Evolutionary conservation across 2,113 vertebrate genomes (phyloP), one percentile per base, ranked within the genome.

Genomic region (Heloderma charlesbogerti): DNA sequence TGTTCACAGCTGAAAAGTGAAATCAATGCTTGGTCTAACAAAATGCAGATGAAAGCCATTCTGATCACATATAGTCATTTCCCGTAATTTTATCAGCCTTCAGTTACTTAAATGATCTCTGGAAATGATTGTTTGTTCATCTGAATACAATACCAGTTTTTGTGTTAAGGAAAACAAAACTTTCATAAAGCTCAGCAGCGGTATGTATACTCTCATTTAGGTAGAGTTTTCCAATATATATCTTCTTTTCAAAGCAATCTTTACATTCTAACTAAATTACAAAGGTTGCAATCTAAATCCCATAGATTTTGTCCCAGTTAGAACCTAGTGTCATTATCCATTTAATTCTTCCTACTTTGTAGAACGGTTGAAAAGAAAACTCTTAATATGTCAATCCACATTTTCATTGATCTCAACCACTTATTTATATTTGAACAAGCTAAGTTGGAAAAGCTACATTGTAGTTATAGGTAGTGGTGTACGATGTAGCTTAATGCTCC

Each of bases 31-130:
- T 92, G 94, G 91, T 95, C 92, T 97, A 97, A 97, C 96, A 96
- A 97, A 98, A 97, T 95, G 95, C 97, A 97, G 97, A 98, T 98
- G 97, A 98, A 98, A 98, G 97, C 95, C 94, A 96, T 96, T 96
- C 95, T 97, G 96, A 96, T 96, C 96, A 94, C 95, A 97, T 96
- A 95, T 93, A 98, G 97, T 98, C 97, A 96, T 97, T 97, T 96
- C 96, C 96, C 91, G 94, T 98, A 98, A 98, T 98, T 96, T 94
- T 97, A 97, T 97, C 98, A 97, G 96, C 95, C 97, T 97, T 97
- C 87, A 90, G 92, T 96, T 96, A 94, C 97, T 96, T 95, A 96
- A 94, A 95, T 94, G 95, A 95, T 97, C 95, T 97, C 97, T 97
- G 96, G 95, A 96, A 97, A 96, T 95, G 94, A 91, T 93, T 97